phyloP scores from a whole-genome alignment of 2,888 invertebrate species.

The Galeruca laticollis region DNA sequence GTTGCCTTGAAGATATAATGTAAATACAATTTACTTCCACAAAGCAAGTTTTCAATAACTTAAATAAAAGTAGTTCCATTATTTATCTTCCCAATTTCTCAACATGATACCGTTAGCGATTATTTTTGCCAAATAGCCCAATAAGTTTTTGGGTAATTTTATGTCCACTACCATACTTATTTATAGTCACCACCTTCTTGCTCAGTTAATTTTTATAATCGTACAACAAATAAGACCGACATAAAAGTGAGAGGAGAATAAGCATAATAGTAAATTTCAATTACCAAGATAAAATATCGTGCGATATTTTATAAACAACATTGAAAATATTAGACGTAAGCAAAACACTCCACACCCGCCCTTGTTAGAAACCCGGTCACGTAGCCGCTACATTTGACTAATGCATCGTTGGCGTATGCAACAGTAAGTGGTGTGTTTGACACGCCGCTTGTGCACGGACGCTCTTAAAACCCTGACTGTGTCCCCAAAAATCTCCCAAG shows the following conservation, averaged over 20 bases:
- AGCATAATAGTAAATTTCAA: not conserved
- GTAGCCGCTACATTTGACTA: conserved; percentile 62
- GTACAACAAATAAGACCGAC: not conserved
- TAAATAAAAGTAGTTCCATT: too few species aligned
- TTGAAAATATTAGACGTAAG: conserved; percentile 26
- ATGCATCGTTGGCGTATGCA: conserved; percentile 64
- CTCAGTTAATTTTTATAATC: not conserved
- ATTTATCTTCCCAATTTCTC: too few species aligned
- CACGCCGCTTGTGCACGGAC: conserved; percentile 61
- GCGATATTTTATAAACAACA: conserved; percentile 4
- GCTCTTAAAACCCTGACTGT: conserved; percentile 38
- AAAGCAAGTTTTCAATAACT: too few species aligned
- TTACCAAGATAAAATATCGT: not conserved
- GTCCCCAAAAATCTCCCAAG: conserved; percentile 16
- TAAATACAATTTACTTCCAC: too few species aligned
- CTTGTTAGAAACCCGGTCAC: conserved; percentile 51
- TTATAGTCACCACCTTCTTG: too few species aligned
- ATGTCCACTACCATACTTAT: too few species aligned
- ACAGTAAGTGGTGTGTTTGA: conserved; percentile 66
- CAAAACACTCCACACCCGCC: conserved; percentile 14
- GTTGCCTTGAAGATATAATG: too few species aligned
- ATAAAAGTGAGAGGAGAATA: not conserved
- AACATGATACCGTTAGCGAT: too few species aligned
- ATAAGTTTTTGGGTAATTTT: too few species aligned
- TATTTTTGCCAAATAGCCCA: too few species aligned